These are phyloP conservation scores for Diachasma alloeum DNA, from an alignment of 1,140 invertebrate genomes.

Conservation along the genomic window DNA sequence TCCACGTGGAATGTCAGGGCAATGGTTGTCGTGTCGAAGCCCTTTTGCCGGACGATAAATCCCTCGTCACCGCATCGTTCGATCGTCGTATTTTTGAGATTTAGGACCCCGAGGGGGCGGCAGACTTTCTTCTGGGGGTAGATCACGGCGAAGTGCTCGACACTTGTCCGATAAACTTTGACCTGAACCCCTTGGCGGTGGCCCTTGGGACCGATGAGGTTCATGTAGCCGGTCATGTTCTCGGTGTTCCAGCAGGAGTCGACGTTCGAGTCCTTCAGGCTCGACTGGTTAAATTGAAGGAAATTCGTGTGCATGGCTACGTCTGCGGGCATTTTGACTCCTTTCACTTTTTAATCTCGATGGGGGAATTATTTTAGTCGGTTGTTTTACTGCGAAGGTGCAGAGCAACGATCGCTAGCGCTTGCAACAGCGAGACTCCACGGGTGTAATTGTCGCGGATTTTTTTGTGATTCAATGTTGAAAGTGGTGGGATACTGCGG, in stretches of 20 bases:
- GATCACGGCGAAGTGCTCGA: slow-evolving; percentile 74
- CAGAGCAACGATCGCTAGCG: too few species aligned
- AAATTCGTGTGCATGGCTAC: slow-evolving; percentile 59
- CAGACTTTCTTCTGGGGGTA: slow-evolving; percentile 73
- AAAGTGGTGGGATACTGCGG: neutral
- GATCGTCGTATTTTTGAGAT: slow-evolving; percentile 69
- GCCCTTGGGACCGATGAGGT: slow-evolving; percentile 68
- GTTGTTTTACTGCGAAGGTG: too few species aligned
- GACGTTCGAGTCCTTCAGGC: slow-evolving; percentile 48
- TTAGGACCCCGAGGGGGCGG: slow-evolving; percentile 71
- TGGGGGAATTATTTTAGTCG: neutral
- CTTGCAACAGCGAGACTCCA: too few species aligned
- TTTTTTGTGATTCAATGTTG: too few species aligned
- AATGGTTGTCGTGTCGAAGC: slow-evolving; percentile 68
- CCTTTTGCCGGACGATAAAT: slow-evolving; percentile 70
- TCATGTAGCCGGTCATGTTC: slow-evolving; percentile 71
- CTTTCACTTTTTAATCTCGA: neutral
- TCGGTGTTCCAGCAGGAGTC: slow-evolving; percentile 68
- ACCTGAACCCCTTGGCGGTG: slow-evolving; percentile 70
- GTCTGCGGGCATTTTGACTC: slow-evolving; percentile 60
- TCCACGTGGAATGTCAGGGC: slow-evolving; percentile 70
- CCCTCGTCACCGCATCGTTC: slow-evolving; percentile 66
- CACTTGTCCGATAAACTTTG: slow-evolving; percentile 72
- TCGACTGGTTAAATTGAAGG: slow-evolving; percentile 50
- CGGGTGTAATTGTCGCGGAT: too few species aligned